Conservation (phyloP, 2,797 vertebrate species). For the Microhierax caerulescens region DNA sequence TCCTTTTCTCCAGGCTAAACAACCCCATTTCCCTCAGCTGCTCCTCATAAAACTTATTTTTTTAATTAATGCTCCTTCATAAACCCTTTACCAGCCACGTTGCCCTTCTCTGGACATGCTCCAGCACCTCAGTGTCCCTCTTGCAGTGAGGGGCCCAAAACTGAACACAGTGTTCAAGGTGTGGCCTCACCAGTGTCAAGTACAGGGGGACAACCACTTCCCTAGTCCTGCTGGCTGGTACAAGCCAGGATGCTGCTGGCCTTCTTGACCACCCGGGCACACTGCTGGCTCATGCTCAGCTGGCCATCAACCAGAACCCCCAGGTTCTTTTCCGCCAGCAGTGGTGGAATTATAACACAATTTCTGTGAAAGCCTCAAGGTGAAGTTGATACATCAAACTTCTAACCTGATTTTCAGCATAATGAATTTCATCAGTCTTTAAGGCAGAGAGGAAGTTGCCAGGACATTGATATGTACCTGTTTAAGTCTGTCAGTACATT, state of each 20-base stretch:
- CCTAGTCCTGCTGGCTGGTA: neutral
- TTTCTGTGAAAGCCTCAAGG: constrained; percentile 7
- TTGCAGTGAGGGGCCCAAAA: rapidly evolving
- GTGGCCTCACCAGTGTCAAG: rapidly evolving
- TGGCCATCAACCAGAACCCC: rapidly evolving
- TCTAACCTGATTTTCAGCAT: neutral
- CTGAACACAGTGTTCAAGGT: neutral
- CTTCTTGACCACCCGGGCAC: neutral
- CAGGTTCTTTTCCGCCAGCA: rapidly evolving
- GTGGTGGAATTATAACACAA: neutral
- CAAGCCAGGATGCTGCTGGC: neutral
- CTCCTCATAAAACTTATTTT: rapidly evolving
- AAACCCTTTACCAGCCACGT: rapidly evolving
- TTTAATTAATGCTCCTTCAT: too few relatives aligned
- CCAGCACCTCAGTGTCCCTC: neutral
- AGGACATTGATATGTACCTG: neutral
- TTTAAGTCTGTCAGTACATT: neutral
- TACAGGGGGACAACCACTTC: neutral
- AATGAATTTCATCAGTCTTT: constrained; percentile 17
- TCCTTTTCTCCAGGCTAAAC: neutral
- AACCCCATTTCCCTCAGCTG: neutral
- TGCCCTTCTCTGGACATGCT: rapidly evolving
- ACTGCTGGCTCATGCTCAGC: neutral
- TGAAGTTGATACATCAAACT: neutral
- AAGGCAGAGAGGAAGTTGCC: neutral